These are phyloP conservation scores for Celastrina argiolus DNA, from an alignment of 2,888 invertebrate species.

Conservation along the genomic window DNA sequence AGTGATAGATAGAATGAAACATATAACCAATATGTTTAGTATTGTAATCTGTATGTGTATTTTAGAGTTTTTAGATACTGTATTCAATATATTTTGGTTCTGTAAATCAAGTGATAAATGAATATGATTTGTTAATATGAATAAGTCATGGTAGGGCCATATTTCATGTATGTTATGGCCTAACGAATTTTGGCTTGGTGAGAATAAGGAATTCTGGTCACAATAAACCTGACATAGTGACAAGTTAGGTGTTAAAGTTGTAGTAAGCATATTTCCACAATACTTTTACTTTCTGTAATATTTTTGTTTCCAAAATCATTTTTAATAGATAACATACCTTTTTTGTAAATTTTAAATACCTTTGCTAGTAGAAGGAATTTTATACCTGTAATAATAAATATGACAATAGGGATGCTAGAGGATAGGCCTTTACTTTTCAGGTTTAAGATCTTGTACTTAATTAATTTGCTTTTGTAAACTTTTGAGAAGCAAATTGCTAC, in stretches of 20 bases:
- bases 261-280: neutral
- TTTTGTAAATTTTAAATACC: neutral
- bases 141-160: neutral
- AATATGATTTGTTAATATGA: neutral
- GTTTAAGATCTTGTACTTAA: slow-evolving; percentile 29
- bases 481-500: slow-evolving; percentile 72
- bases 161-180: neutral
- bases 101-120: neutral
- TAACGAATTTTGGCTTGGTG: neutral
- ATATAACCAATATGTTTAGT: slow-evolving; percentile 7
- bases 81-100: slow-evolving; percentile 17
- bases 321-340: neutral
- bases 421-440: slow-evolving; percentile 36
- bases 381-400: slow-evolving; percentile 34
- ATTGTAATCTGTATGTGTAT: slow-evolving; percentile 14
- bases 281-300: neutral
- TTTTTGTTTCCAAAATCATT: neutral
- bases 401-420: slow-evolving; percentile 59
- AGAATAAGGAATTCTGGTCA: neutral
- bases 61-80: slow-evolving; percentile 28
- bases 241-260: neutral
- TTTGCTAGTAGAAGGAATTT: slow-evolving; percentile 29
- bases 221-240: neutral
- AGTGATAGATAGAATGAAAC: slow-evolving; percentile 3
- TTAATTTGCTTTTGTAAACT: slow-evolving; percentile 63